Evolutionary conservation across 1,140 invertebrate species (phyloP).

Genomic region (Brachionus rubens): DNA sequence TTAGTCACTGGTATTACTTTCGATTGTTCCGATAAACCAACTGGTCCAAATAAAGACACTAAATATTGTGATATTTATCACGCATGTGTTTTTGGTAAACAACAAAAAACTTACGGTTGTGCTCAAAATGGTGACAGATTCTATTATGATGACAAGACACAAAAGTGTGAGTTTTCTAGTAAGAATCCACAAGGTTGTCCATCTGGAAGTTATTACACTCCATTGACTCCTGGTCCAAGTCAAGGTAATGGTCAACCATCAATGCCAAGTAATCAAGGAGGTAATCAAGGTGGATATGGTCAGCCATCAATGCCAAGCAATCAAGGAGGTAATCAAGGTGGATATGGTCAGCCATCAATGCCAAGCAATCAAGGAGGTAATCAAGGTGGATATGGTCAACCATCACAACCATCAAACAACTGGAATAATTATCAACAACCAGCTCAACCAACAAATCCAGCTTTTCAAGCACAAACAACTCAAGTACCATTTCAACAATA

Average conservation of each 20-base stretch:
- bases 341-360: neutral
- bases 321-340: no score
- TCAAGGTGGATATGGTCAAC: neutral
- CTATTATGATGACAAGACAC: constrained; percentile 45
- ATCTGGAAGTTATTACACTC: constrained; percentile 20
- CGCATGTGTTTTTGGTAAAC: constrained; percentile 42
- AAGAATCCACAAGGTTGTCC: constrained; percentile 29
- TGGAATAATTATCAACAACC: constrained; percentile 31
- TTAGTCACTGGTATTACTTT: constrained; percentile 25
- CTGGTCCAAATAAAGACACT: constrained; percentile 31
- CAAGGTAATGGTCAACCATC: constrained; percentile 17
- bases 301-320: neutral
- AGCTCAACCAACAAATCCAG: neutral
- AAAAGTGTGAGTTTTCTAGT: constrained; percentile 40
- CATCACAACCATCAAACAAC: constrained; percentile 5
- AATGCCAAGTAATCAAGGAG: no score
- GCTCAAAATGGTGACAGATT: constrained; percentile 44
- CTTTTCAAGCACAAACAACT: neutral
- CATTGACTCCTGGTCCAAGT: neutral
- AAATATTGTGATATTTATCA: constrained; percentile 47
- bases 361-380: neutral
- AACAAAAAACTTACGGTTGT: constrained; percentile 41
- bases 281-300: no score
- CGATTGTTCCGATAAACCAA: constrained; percentile 22
- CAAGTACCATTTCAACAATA: neutral